Percentiles rank a stretch among this genome's conserved stretches.
Conservation (phyloP, 2,888 invertebrate species). For the Sarcophaga subvicina region DNA sequence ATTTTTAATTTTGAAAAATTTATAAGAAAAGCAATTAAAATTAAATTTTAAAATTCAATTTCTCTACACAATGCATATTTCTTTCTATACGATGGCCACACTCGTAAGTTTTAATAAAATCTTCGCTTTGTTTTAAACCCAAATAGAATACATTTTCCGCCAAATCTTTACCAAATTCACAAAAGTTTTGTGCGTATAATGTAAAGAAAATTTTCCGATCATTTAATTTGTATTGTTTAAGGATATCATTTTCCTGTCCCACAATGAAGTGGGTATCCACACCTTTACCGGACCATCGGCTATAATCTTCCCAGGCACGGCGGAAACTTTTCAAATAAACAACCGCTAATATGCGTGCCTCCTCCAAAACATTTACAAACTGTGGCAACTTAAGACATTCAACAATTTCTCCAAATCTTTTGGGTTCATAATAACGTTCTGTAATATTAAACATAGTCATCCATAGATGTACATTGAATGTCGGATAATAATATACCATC, state of each 20-base stretch:
- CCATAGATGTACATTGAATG: slow-evolving; percentile 78
- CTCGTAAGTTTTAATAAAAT: slow-evolving; percentile 76
- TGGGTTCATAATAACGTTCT: slow-evolving; percentile 75
- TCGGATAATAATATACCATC: slow-evolving; percentile 79
- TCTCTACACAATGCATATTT: slow-evolving; percentile 39
- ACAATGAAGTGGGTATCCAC: slow-evolving; percentile 72
- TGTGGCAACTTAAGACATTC: slow-evolving; percentile 78
- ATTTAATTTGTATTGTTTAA: slow-evolving; percentile 74
- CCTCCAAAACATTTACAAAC: slow-evolving; percentile 77
- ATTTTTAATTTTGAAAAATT: background rate
- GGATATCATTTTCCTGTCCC: slow-evolving; percentile 77
- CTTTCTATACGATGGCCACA: slow-evolving; percentile 75
- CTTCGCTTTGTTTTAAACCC: slow-evolving; percentile 76
- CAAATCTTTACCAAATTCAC: slow-evolving; percentile 79
- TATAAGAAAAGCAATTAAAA: background rate
- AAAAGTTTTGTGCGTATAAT: slow-evolving; percentile 79
- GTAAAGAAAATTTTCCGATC: slow-evolving; percentile 78
- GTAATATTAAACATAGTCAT: slow-evolving; percentile 79
- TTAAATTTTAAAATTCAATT: background rate
- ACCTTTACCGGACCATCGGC: slow-evolving; percentile 74
- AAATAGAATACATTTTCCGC: slow-evolving; percentile 79
- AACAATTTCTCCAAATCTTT: slow-evolving; percentile 75
- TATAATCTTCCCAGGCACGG: slow-evolving; percentile 77
- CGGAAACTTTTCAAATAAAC: slow-evolving; percentile 79
- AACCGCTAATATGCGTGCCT: slow-evolving; percentile 77